These are phyloP conservation scores for Cebuella pygmaea DNA, from an alignment of 2,797 vertebrate species.

Conservation along the genomic window DNA sequence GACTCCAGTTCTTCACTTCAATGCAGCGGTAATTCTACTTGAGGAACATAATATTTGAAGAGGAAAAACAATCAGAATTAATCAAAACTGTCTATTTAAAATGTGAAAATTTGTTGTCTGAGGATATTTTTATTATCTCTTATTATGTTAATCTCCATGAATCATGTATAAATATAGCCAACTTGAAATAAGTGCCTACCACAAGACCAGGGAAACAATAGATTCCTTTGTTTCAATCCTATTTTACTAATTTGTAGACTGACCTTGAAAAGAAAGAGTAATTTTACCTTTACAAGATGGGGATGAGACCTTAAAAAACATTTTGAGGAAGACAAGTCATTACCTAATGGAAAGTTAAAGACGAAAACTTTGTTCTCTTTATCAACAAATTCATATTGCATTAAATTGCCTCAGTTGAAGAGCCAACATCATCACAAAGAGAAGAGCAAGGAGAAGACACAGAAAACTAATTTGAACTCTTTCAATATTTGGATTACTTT, in stretches of 20 bases:
- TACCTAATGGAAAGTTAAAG: not conserved
- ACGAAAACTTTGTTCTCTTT: not conserved
- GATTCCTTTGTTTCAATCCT: not conserved
- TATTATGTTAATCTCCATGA: not conserved
- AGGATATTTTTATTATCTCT: not conserved
- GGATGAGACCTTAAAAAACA: not conserved
- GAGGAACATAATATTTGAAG: not conserved
- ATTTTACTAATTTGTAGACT: not conserved
- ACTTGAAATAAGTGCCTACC: not conserved
- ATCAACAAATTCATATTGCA: not conserved
- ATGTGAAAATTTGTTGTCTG: not conserved
- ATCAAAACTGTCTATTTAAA: not conserved
- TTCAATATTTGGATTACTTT: constrained; percentile 6
- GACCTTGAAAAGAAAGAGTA: constrained; percentile 19
- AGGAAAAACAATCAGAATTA: constrained; percentile 21
- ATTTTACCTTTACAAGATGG: not conserved
- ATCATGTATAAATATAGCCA: not conserved
- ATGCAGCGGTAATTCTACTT: not conserved
- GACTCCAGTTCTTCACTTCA: not conserved
- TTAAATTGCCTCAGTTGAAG: constrained; percentile 5
- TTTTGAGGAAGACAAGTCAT: constrained; percentile 52
- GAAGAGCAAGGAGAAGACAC: not conserved
- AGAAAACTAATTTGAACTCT: not conserved
- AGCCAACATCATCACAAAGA: not conserved
- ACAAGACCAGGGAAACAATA: not conserved